Base-by-base conservation (phyloP, 2,888 invertebrate species). In the Smittia sp. region DNA sequence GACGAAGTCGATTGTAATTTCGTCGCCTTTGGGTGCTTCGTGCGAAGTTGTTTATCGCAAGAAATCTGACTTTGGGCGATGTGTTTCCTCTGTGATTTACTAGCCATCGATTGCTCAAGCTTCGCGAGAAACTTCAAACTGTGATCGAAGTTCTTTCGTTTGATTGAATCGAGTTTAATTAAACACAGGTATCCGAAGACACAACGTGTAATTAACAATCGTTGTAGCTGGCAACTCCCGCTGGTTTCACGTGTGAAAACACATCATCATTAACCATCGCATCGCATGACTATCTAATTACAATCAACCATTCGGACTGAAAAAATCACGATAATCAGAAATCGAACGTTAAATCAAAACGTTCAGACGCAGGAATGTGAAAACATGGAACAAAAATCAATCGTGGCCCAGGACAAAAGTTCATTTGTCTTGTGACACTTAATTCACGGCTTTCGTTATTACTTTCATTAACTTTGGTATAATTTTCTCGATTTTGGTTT, bases 361-460 rank as follows among this genome's bases (percentile, higher is more conserved):
- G 58, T 58, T 58, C 58, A 18, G 13, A 52, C 15, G 52, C 15
- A 52, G 15, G 15, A 52, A 15, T n/a, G 11, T 52, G 52, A n/a
- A 52, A 58, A 46, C 46, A 58, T 46, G 46, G 11, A 58, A 22
- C n/a, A 18, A 58, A 58, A 58, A 58, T 46, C 46, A 58, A 22
- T 20, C 20, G 2, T 22, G 22, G 22, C 7, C 2, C 58, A 18
- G n/a, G n/a, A 58, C 22, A 58, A 58, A 58, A 58, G 58, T 58
- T 58, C 58, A 58, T 58, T 58, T 58, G 58, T 58, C 58, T 58
- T 58, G 58, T 58, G 58, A 58, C 58, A 58, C 58, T 58, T 58
- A 58, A 58, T 58, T 58, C 58, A 58, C 58, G 58, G 58, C 13
- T 58, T 58, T 58, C 22, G 3, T 58, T 58, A 58, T 58, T 58